These are phyloP conservation scores for Drosophila picticornis DNA, from an alignment of 2,888 invertebrate species.

Conservation along the genomic window DNA sequence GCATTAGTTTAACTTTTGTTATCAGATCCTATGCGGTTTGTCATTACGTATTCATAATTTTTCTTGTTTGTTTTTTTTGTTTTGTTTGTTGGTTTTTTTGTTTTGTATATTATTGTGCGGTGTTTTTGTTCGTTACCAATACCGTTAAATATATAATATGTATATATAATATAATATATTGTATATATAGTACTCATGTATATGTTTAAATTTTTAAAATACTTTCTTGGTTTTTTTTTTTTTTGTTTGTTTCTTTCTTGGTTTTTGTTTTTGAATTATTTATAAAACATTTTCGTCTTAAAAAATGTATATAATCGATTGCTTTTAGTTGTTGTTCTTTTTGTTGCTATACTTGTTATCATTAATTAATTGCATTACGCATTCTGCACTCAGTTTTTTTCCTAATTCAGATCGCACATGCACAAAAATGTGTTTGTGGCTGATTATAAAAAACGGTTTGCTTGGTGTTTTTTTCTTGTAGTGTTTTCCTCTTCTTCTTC, in stretches of 20 bases:
- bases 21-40: constrained; percentile 49
- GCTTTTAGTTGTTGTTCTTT: constrained; percentile 72
- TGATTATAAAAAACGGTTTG: constrained; percentile 46
- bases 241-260: constrained; percentile 36
- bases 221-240: constrained; percentile 67
- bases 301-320: constrained; percentile 77
- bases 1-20: constrained; percentile 62
- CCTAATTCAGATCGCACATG: constrained; percentile 22
- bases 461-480: constrained; percentile 58
- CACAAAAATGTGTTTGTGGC: constrained; percentile 55
- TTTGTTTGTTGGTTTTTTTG: constrained; percentile 23
- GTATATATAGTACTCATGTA: constrained; percentile 77
- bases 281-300: constrained; percentile 71
- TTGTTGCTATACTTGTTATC: constrained; percentile 37
- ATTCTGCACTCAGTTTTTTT: constrained; percentile 16
- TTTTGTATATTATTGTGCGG: constrained; percentile 83
- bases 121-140: constrained; percentile 80
- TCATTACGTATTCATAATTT: constrained; percentile 59
- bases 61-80: constrained; percentile 18
- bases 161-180: constrained; percentile 70
- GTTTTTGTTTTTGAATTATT: constrained; percentile 48
- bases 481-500: constrained; percentile 45
- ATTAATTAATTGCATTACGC: constrained; percentile 51
- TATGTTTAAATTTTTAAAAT: constrained; percentile 79
- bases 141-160: constrained; percentile 70